phyloP scores from a whole-genome alignment of 2,888 invertebrate genomes.

The Eilema caniola region DNA sequence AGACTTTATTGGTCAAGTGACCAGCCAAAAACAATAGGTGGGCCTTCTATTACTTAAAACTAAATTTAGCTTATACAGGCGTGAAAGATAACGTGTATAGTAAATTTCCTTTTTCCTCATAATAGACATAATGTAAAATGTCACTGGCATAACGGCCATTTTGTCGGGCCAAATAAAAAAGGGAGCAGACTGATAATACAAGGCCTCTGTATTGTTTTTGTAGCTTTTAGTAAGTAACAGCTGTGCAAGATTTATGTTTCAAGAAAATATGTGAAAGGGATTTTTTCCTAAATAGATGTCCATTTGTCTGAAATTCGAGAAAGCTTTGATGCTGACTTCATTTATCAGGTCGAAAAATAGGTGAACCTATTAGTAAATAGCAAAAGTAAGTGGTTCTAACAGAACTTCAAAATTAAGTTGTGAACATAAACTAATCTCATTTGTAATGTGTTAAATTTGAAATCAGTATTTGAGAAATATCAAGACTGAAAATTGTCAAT shows the following conservation, averaged over 20 bases:
- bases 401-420: not conserved
- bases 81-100: not conserved
- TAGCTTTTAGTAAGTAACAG: constrained; percentile 39
- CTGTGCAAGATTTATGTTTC: constrained; percentile 41
- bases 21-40: no score
- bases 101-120: not conserved
- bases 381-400: not conserved
- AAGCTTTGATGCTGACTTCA: constrained; percentile 5
- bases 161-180: constrained; percentile 32
- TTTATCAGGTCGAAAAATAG: not conserved
- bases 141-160: not conserved
- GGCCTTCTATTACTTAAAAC: not conserved
- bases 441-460: no score
- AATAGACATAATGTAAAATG: not conserved
- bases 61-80: not conserved
- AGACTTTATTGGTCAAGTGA: no score
- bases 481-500: not conserved
- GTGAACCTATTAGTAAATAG: no score
- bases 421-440: not conserved
- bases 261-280: constrained; percentile 21
- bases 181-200: constrained; percentile 25
- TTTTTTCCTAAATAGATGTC: constrained; percentile 5
- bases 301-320: not conserved
- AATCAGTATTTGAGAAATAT: not conserved
- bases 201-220: constrained; percentile 35